A percentile compares a stretch with the other conserved stretches of the same genome.
phyloP scores from a whole-genome alignment of 2,888 invertebrate genomes.

The Campoletis raptor region DNA sequence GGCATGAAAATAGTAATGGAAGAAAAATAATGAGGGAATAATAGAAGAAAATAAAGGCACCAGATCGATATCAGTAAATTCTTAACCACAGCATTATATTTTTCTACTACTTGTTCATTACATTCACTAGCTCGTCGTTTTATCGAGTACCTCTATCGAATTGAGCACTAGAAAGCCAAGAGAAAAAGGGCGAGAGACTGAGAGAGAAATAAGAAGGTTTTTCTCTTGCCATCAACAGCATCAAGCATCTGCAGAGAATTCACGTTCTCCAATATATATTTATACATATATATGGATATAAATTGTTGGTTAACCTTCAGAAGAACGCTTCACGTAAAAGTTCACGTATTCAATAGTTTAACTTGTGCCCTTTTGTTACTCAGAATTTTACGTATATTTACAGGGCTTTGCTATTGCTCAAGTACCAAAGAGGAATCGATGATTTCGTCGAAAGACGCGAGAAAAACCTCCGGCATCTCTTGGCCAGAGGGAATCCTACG shows the following conservation, averaged over 20 bases:
- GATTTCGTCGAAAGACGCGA: conserved; percentile 61
- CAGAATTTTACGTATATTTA: conserved; percentile 15
- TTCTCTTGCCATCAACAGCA: conserved; percentile 42
- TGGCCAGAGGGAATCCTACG: conserved; percentile 41
- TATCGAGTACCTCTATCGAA: conserved; percentile 64
- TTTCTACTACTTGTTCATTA: conserved; percentile 57
- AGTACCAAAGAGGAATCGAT: conserved; percentile 61
- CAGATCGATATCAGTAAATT: conserved; percentile 32
- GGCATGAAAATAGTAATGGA: background rate
- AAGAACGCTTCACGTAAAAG: background rate
- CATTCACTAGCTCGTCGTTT: conserved; percentile 54
- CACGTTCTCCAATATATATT: conserved; percentile 25
- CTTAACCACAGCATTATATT: conserved; percentile 51
- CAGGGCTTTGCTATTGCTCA: conserved; percentile 47
- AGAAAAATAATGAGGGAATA: conserved; percentile 20
- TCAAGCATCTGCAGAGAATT: conserved; percentile 48
- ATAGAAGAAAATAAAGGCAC: conserved; percentile 19
- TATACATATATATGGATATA: conserved; percentile 2
- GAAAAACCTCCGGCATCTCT: conserved; percentile 23
- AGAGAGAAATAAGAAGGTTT: background rate
- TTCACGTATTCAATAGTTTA: conserved; percentile 6
- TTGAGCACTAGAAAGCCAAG: conserved; percentile 30
- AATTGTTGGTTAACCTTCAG: background rate
- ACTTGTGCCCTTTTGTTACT: conserved; percentile 18
- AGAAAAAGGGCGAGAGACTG: background rate